Percentiles rank a stretch among this genome's conserved stretches.
Evolutionary conservation across 2,113 vertebrate species (phyloP).

Genomic region (Crotalus tigris): DNA sequence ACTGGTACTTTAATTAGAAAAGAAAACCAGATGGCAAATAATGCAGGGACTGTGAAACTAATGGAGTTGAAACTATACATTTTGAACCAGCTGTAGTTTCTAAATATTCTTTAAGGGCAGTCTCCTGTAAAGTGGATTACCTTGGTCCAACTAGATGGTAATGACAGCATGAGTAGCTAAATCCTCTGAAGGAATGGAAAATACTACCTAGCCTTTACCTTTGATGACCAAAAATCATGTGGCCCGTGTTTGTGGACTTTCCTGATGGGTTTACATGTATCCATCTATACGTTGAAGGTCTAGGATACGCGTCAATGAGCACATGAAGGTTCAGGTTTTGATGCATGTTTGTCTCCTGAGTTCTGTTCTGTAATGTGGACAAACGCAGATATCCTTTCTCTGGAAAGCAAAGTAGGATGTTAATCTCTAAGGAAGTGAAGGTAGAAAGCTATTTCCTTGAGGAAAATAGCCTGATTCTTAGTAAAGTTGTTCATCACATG

Average conservation of each 20-base stretch:
- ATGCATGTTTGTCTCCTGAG: constrained; percentile 73
- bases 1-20: neutral
- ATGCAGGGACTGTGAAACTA: neutral
- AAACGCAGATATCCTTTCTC: constrained; percentile 82
- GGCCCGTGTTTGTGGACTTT: accelerated
- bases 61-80: neutral
- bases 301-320: constrained; percentile 83
- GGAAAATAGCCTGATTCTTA: too few relatives aligned
- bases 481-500: neutral
- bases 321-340: constrained; percentile 76
- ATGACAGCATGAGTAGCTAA: neutral
- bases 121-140: neutral
- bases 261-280: constrained; percentile 54
- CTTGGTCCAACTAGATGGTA: neutral
- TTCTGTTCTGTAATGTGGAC: constrained; percentile 67
- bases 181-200: neutral
- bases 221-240: constrained; percentile 45
- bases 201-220: constrained; percentile 16
- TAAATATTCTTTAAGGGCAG: neutral
- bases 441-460: neutral
- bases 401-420: constrained; percentile 55
- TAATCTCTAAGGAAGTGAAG: neutral
- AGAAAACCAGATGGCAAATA: neutral
- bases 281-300: constrained; percentile 74
- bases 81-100: neutral